phyloP scores from a whole-genome alignment of 2,888 invertebrate species.

The Aquatica leii region DNA sequence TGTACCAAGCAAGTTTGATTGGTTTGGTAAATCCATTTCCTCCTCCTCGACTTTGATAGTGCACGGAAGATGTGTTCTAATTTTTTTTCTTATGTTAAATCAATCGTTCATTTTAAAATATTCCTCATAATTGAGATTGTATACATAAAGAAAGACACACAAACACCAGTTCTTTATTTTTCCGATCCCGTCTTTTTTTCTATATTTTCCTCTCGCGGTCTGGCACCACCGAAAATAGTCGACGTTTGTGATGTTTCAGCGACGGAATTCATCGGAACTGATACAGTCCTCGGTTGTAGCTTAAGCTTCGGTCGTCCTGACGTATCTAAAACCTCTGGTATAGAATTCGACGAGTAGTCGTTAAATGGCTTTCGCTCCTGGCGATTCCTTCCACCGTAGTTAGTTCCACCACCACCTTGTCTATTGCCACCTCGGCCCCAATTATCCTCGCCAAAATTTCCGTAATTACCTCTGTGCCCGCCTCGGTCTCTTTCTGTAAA shows the following conservation, averaged over 20 bases:
- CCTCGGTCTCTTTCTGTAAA: conserved; percentile 61
- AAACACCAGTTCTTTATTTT: conserved; percentile 36
- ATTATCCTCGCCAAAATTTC: conserved; percentile 62
- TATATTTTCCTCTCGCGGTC: conserved; percentile 83
- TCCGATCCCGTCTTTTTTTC: conserved; percentile 39
- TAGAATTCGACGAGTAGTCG: conserved; percentile 55
- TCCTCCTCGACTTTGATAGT: too few relatives aligned
- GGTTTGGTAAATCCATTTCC: too few relatives aligned
- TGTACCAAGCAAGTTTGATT: too few relatives aligned
- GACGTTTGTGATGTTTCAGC: conserved; percentile 88
- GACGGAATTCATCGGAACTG: conserved; percentile 85
- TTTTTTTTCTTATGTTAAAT: too few relatives aligned
- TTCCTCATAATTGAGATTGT: too few relatives aligned
- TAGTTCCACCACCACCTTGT: conserved; percentile 51
- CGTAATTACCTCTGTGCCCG: conserved; percentile 63
- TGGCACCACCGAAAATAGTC: conserved; percentile 93
- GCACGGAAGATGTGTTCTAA: too few relatives aligned
- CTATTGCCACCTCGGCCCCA: conserved; percentile 51
- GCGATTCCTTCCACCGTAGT: conserved; percentile 46
- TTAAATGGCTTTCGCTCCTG: conserved; percentile 52
- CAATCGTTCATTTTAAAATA: too few relatives aligned
- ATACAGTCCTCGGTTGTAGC: conserved; percentile 85
- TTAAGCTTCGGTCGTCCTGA: conserved; percentile 85
- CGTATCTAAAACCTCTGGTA: conserved; percentile 69
- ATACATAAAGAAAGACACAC: conserved; percentile 42